phyloP scores from a whole-genome alignment of 2,797 vertebrate species.

The Danio choprae region DNA sequence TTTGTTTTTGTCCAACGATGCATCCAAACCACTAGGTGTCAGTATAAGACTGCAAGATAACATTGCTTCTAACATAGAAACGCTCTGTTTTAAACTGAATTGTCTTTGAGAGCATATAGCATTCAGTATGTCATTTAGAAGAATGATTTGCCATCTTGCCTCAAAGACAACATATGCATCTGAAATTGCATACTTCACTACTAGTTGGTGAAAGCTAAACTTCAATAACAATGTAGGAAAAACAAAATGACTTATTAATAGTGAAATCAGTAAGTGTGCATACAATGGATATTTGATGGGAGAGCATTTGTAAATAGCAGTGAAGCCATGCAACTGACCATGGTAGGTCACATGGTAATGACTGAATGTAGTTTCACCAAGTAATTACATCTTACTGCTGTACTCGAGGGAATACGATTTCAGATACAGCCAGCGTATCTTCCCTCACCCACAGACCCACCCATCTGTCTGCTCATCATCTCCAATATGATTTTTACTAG shows the following conservation, averaged over 20 bases:
- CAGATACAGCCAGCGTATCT: background rate
- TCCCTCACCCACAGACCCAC: slow-evolving; percentile 16
- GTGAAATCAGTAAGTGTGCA: too few species aligned
- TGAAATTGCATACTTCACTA: too few species aligned
- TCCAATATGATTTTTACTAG: slow-evolving; percentile 62
- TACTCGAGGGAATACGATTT: background rate
- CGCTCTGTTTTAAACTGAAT: background rate
- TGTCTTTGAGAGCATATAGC: background rate
- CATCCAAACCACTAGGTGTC: background rate
- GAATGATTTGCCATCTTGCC: background rate
- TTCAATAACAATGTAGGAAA: too few species aligned
- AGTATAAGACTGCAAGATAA: background rate
- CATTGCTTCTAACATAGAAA: background rate
- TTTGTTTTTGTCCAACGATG: background rate
- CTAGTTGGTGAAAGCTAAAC: too few species aligned
- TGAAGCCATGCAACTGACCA: background rate
- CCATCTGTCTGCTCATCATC: slow-evolving; percentile 63
- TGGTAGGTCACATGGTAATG: background rate
- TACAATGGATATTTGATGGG: background rate
- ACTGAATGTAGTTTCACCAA: background rate
- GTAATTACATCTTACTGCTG: background rate
- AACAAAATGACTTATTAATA: too few species aligned
- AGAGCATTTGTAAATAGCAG: background rate
- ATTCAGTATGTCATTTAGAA: background rate
- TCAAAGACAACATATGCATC: background rate